Base-by-base conservation (phyloP, 2,113 vertebrate genomes). In the Amphilophus citrinellus region DNA sequence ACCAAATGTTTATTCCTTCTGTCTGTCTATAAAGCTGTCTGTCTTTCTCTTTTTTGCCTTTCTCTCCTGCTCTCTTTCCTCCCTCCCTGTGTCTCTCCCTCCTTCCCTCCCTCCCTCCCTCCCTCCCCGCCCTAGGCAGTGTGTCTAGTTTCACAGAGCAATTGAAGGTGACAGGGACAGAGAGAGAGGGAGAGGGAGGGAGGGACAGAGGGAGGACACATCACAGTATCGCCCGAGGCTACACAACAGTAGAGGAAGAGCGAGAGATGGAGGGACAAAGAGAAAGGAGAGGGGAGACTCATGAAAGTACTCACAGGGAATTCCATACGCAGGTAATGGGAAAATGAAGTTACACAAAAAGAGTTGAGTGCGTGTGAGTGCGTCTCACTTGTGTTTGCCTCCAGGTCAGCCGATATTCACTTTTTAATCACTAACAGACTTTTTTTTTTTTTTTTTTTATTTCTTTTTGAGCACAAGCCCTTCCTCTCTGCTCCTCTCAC, bases 141-240 rank as follows among this genome's bases (percentile, higher is more conserved):
- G 93, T 94, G 94, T 96, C 95, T 95, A 93, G 92, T 94, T 95
- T 96, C 94, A 95, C 93, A 96, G 94, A 95, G 93, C 95, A 95
- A 96, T 95, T 95, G 95, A 95, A 96, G 95, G 95, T 96, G 96
- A 96, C 96, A 96, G 95, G 96, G 94, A 96, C 91, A 95, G 93
- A 93, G 95, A 94, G 93, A 91, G 91, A 88, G 94, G 87, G 90
- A 88, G 93, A 89, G 92, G 92, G 91, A 93, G 93, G 88, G 93
- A 87, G 94, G 90, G 94, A 94, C 91, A 91, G 91, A 93, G 93
- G 91, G 94, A 93, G 95, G 93, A 94, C 92, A 94, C 95, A 94
- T 95, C 93, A 95, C 94, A 93, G 94, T 91, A 93, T 94, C 71
- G 93, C 95, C 95, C 61, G 84, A 78, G 94, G 95, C 94, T 93